phyloP scores from a whole-genome alignment of 1,140 invertebrate species.

The Aphis craccivora region DNA sequence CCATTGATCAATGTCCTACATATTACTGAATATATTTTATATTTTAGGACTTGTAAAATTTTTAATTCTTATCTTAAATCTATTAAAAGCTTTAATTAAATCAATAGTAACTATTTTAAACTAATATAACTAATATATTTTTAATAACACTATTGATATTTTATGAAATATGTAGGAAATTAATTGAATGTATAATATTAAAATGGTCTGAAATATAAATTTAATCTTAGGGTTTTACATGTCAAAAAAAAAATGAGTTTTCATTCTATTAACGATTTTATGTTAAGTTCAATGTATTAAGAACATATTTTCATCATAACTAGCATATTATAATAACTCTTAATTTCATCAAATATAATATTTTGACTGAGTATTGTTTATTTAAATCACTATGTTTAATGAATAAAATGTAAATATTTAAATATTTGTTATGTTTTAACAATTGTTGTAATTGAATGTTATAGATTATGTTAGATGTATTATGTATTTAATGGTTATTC shows the following conservation, averaged over 20 bases:
- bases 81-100: too few species aligned
- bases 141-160: neutral
- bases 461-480: neutral
- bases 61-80: too few species aligned
- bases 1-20: too few species aligned
- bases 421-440: neutral
- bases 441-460: neutral
- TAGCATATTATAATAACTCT: too few species aligned
- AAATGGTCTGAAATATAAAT: neutral
- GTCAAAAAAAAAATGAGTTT: neutral
- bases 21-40: too few species aligned
- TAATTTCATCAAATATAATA: neutral
- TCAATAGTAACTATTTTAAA: neutral
- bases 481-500: neutral
- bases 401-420: neutral
- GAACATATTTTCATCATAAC: too few species aligned
- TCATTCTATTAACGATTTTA: too few species aligned
- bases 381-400: neutral
- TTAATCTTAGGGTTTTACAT: neutral
- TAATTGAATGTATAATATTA: neutral
- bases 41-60: too few species aligned
- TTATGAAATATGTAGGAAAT: neutral
- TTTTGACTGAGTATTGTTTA: neutral
- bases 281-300: too few species aligned
- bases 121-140: neutral